Base-by-base conservation (phyloP, 2,888 invertebrate genomes). In the Ditula angustiorana region DNA sequence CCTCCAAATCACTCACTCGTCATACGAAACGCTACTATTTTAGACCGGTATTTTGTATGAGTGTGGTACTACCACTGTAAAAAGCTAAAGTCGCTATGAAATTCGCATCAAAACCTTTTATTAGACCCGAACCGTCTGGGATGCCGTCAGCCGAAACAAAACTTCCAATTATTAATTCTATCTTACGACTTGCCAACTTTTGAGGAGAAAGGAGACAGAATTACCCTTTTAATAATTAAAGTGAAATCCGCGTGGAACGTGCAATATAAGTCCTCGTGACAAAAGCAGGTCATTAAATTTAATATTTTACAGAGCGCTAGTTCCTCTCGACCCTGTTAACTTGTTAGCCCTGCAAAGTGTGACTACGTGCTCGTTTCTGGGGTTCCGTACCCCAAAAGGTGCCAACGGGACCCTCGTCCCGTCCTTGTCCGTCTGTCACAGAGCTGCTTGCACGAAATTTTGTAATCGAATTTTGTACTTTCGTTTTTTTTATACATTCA, bases 251-350 rank as follows among this genome's bases (percentile, higher is more conserved):
- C 71, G 67, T 68, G 71, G 72, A 69, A 70, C 72, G 30, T 26
- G 69, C 56, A 76, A 66, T 69, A 72, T 76, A 74, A 75, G 75
- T 75, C 71, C 65, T 61, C 52, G 66, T 79, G 85, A 85, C 86
- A 83, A 85, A 85, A 80, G 79, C 80, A 69, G 69, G 79, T 78
- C 85, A 80, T 87, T 86, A 83, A 80, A 81, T 83, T 87, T 85
- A 88, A 88, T 86, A 87, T 86, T 87, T 86, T 71, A 83, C 77
- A 58, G 74, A 71, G 74, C 70, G 71, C 61, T 70, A 79, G 77
- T 81, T 82, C 67, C 74, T 58, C 82, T 83, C 75, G 84, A 83
- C 83, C 83, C 66, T 67, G 74, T 77, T 81, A 69, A 69, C 28
- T 63, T 63, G 50, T 63, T 57, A 50, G 57, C 28, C 41, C n/a